Evolutionary conservation across 2,888 invertebrate genomes (phyloP), one percentile per base, ranked within the genome.

Genomic region (Apotomis betuletana): DNA sequence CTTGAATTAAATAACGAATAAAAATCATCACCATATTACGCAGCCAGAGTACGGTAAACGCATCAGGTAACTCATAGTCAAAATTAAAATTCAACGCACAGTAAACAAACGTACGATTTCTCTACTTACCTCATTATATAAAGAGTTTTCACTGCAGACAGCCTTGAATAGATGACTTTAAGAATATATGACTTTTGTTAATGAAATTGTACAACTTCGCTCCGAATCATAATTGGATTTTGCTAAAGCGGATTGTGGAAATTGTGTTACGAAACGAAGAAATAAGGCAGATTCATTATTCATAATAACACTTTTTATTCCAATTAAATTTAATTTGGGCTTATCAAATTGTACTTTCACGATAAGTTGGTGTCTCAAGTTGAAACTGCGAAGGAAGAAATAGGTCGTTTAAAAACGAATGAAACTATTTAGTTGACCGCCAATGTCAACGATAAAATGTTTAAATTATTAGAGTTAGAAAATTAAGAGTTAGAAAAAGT

Each of bases 61-160:
- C 15, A 57, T 72, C 68, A 67, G 41, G 63, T 71, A 62, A 71
- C 51, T 27, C 61, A 72, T 72, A 68, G 67, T 68, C 44, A 62
- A 63, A 58, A 68, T 63, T 72, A 49, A 68, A 68, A 72, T 72
- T 72, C 67, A 63, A 58, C 36, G 44, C 51, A 57, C 65, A 51
- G 15, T 52, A 58, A 15, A 61, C 46, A 51, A 69, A 57, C 49
- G 62, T 44, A 58, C 58, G 62, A 72, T 72, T 72, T 72, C 72
- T 15, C 72, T 52, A 49, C 36, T 8, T 52, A 49, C 36, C 5
- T 52, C 46, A 67, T 72, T 72, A 72, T 54, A 72, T 72, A 72
- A 72, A 72, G 41, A 69, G 58, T 59, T 67, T 72, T 59, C 72
- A 68, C 71, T 52, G 12, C 36, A 63, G 69, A 70, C 69, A 59